phyloP scores from a whole-genome alignment of 2,888 invertebrate genomes.

The Drosophila maculinotata region DNA sequence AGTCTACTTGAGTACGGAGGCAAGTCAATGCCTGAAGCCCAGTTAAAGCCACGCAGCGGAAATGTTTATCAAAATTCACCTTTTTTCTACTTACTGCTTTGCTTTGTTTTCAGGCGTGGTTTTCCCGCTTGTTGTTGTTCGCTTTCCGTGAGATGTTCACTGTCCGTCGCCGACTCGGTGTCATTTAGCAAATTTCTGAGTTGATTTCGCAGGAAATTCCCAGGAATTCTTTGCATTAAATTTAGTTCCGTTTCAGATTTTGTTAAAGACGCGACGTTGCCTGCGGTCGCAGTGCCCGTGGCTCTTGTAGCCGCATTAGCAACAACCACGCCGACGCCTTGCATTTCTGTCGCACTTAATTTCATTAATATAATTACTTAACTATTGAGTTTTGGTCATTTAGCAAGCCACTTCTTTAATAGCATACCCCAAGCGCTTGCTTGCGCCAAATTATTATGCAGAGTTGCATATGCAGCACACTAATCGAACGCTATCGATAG shows the following conservation, averaged over 20 bases:
- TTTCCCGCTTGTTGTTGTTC: conserved; percentile 23
- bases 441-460: conserved; percentile 57
- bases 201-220: conserved; percentile 23
- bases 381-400: conserved; percentile 9
- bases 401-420: conserved; percentile 25
- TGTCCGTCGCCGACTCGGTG: conserved; percentile 38
- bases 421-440: conserved; percentile 44
- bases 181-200: conserved; percentile 9
- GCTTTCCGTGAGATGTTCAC: conserved; percentile 40
- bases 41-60: too few species aligned
- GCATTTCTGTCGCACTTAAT: conserved; percentile 37
- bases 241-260: conserved; percentile 7
- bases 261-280: conserved; percentile 14
- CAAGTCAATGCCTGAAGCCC: too few species aligned
- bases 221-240: conserved; percentile 12
- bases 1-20: too few species aligned
- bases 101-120: conserved; percentile 9
- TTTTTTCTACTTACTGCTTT: conserved; percentile 38
- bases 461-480: conserved; percentile 26
- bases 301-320: not conserved
- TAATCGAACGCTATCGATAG: not conserved
- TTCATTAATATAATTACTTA: conserved; percentile 55
- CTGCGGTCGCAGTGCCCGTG: conserved; percentile 30
- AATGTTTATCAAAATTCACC: too few species aligned
- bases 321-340: conserved; percentile 12